Base-by-base conservation (phyloP, 2,797 vertebrate species). In the Diplodus sargus region DNA sequence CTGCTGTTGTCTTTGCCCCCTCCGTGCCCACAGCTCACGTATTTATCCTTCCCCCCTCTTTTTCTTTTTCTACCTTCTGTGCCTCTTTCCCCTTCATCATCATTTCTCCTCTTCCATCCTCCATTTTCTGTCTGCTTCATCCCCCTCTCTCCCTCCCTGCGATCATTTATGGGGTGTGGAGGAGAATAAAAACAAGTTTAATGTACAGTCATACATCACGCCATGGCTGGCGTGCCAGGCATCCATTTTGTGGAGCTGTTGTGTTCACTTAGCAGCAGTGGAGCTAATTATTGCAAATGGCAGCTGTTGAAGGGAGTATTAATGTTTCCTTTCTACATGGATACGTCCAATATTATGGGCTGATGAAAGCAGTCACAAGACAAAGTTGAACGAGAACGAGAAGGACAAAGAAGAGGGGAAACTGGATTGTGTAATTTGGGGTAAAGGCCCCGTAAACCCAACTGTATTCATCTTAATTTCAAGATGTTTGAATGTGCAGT, bases 271-370 rank as follows among this genome's bases (percentile, higher is more conserved):
- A 84, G 62, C 84, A 85, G 84, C 78, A 62, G 62, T 45, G 42
- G 61, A 45, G 82, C 87, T 94, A 94, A 94, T 94, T 93, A 94
- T 86, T 90, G 86, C 84, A 90, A 87, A 90, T 90, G 92, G 87
- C 87, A 87, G 88, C 83, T 75, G 59, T 28, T 85, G 70, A 90
- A 90, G 89, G 81, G 80, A 87, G 83, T 89, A 94, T 93, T 92
- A 91, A 95, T 93, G 89, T 91, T 53, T 87, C 43, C 57, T 89
- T 94, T 94, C 90, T 90, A 85, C 92, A 88, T 89, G 92, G 87
- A 90, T 83, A 86, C 85, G 25, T 93, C 82, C 78, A 89, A 83
- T 89, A 90, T 86, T 83, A 84, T 65, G 73, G 66, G 52, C 81
- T 85, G 85, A 79, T 91, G 88, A 86, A 90, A 84, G 72, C 22